Evolutionary conservation across 2,797 vertebrate species (phyloP).

Genomic region (Cuniculus paca): DNA sequence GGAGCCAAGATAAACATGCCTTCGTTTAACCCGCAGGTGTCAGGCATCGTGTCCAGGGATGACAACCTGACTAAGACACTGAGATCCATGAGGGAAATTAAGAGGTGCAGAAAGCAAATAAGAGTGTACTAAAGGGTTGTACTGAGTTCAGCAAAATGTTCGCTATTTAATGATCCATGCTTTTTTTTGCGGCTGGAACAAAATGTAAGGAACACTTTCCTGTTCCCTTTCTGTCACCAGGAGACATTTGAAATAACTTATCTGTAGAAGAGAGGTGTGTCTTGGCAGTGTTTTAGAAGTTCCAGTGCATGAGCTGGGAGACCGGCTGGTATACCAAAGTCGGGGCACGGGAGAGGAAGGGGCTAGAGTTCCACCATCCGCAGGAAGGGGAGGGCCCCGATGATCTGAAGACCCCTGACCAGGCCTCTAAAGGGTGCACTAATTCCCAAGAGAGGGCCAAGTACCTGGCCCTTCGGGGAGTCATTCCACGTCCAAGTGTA

Average conservation of each 20-base stretch:
- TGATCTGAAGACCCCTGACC: not conserved
- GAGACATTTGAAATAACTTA: not conserved
- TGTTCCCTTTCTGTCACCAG: too few relatives aligned
- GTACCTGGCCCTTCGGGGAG: not conserved
- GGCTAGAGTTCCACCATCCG: too few relatives aligned
- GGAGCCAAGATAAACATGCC: not conserved
- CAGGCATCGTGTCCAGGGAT: not conserved
- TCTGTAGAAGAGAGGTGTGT: not conserved
- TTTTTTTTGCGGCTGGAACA: not conserved
- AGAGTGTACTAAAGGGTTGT: accelerated
- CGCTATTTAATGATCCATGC: too few relatives aligned
- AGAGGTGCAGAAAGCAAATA: not conserved
- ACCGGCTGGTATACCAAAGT: too few relatives aligned
- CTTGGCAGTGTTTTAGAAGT: too few relatives aligned
- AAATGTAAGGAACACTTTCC: not conserved
- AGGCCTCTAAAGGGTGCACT: too few relatives aligned
- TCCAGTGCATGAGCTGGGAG: not conserved
- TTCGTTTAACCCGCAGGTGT: not conserved
- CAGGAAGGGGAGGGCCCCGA: not conserved
- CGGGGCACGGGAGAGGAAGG: too few relatives aligned
- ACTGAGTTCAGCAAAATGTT: not conserved
- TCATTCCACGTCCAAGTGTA: not conserved
- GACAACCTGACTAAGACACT: not conserved
- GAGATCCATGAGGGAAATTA: not conserved
- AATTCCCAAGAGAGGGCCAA: not conserved